Percentiles rank a stretch among this genome's conserved stretches.
Evolutionary conservation across 35 echinoderm and acorn worm species (phyloP).

Genomic region (Apostichopus japonicus): DNA sequence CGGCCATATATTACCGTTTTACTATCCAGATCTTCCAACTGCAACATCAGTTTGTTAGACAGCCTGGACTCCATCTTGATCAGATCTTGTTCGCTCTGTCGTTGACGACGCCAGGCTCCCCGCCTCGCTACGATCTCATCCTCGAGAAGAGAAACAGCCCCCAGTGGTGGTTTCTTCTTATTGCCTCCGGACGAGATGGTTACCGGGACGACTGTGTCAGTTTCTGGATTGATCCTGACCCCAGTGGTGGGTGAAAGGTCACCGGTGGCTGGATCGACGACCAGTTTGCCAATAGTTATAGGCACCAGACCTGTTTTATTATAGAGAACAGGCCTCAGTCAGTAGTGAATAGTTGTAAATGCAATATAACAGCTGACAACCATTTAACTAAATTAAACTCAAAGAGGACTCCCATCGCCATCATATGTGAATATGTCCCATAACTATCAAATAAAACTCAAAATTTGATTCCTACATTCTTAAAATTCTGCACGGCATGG

Average conservation of each 20-base stretch:
- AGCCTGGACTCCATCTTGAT: conserved; percentile 73
- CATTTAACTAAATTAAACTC: too few species aligned
- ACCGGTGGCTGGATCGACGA: conserved; percentile 86
- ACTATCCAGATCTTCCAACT: conserved; percentile 81
- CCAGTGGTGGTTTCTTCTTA: conserved; percentile 90
- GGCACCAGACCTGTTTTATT: conserved; percentile 75
- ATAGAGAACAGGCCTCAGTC: background rate
- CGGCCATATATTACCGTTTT: conserved; percentile 58
- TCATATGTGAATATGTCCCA: too few species aligned
- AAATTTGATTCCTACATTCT: too few species aligned
- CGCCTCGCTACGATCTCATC: conserved; percentile 95
- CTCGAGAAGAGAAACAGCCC: conserved; percentile 91
- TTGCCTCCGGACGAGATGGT: conserved; percentile 80
- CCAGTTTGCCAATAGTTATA: conserved; percentile 89
- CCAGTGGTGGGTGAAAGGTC: conserved; percentile 93
- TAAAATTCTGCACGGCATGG: too few species aligned
- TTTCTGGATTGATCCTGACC: conserved; percentile 88
- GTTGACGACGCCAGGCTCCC: conserved; percentile 92
- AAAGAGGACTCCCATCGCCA: too few species aligned
- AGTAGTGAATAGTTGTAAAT: background rate
- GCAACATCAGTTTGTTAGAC: conserved; percentile 79
- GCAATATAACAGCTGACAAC: too few species aligned
- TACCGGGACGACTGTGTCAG: conserved; percentile 82
- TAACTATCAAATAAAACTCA: too few species aligned
- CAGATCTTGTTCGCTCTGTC: conserved; percentile 86